Conservation (phyloP, 2,888 invertebrate genomes). For the Lasioglossum calceatum region DNA sequence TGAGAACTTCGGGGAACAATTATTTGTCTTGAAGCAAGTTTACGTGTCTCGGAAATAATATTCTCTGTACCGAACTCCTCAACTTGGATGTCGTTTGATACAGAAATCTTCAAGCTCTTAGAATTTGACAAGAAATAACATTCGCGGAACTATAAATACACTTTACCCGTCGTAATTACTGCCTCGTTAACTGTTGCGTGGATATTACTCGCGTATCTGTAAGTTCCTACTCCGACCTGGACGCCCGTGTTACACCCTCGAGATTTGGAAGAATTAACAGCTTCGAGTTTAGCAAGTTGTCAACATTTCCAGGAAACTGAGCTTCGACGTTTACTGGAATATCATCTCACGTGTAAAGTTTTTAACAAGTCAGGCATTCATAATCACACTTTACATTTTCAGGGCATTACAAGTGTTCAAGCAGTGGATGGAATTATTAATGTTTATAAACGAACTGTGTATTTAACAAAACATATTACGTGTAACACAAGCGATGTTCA, state of each 20-base stretch:
- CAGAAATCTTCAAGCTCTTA: neutral
- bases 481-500: no score
- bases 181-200: neutral
- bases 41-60: constrained; percentile 15
- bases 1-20: constrained; percentile 14
- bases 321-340: neutral
- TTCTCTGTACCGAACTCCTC: neutral
- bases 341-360: neutral
- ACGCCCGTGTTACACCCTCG: neutral
- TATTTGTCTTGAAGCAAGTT: neutral
- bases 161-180: neutral
- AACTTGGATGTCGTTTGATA: constrained; percentile 4
- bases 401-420: neutral
- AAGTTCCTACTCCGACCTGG: neutral
- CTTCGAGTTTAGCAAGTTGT: neutral
- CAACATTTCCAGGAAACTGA: neutral
- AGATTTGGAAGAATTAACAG: neutral
- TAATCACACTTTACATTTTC: neutral
- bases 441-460: no score
- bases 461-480: no score
- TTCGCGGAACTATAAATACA: constrained; percentile 1
- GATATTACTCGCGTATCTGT: neutral
- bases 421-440: no score
- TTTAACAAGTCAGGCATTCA: neutral
- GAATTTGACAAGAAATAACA: neutral